phyloP scores from a whole-genome alignment of 1,140 invertebrate species.

The Hypsibius dujardini region DNA sequence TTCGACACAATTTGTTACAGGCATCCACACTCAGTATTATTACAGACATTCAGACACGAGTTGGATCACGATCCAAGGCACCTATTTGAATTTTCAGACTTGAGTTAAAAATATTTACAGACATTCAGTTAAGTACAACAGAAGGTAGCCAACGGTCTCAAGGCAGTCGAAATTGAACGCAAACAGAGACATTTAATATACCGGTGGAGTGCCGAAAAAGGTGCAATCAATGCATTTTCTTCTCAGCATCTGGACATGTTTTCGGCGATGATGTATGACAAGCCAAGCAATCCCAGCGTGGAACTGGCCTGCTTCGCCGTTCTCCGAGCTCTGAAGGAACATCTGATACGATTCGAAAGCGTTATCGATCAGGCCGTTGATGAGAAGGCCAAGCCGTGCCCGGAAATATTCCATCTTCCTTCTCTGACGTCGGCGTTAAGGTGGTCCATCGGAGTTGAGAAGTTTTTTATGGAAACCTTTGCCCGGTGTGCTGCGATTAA shows the following conservation, averaged over 20 bases:
- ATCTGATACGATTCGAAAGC: neutral
- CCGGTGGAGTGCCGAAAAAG: too few species aligned
- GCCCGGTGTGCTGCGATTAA: neutral
- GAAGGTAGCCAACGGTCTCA: too few species aligned
- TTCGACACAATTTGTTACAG: too few species aligned
- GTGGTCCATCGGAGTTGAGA: conserved; percentile 8
- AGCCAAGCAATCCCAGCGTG: neutral
- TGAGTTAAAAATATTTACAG: too few species aligned
- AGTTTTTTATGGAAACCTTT: neutral
- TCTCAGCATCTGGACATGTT: conserved; percentile 12
- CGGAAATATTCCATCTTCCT: neutral
- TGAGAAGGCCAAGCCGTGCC: neutral
- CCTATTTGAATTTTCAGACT: too few species aligned
- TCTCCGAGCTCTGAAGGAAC: neutral
- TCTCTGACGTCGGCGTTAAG: neutral
- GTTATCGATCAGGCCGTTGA: neutral
- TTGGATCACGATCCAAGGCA: too few species aligned
- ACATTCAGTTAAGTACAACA: too few species aligned
- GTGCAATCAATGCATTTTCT: too few species aligned
- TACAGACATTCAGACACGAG: too few species aligned
- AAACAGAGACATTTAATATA: too few species aligned
- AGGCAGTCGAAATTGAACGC: too few species aligned
- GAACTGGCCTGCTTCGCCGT: neutral
- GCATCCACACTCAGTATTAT: too few species aligned
- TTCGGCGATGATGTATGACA: neutral